Evolutionary conservation across 2,888 invertebrate genomes (phyloP), one percentile per base, ranked within the genome.

Genomic region (Scaptodrosophila latifasciaeformis): DNA sequence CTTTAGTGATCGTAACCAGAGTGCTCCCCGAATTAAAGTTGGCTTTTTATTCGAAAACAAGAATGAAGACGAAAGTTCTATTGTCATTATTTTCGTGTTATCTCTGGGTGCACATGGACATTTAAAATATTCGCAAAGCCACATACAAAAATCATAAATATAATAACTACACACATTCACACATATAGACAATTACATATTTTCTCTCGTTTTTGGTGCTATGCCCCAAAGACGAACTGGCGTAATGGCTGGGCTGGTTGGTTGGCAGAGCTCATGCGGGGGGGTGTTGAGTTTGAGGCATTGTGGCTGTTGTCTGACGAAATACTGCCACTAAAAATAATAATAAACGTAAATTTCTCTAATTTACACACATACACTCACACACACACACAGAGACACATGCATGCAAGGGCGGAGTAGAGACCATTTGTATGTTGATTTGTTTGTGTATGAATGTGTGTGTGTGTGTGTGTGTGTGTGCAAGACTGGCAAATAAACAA

Each of bases 261-360:
- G 24, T 5, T 17, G 18, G 9, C 35, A 13, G 35, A 3, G 13
- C 1, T 10, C 9, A 17, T 5, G 18, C 1, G 13, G 2, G 15
- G 17, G 9, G 35, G 15, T 13, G 35, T 12, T 35, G n/a, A 13
- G 37, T 17, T 13, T 17, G 37, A 17, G 37, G 37, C 37, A 37
- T 10, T 17, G 37, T 17, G 37, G 9, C 24, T 7, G 24, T 24
- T 24, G 37, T 59, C 49, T 79, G 79, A 71, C 62, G 76, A 71
- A 65, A 59, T 47, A 61, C 77, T 72, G 61, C 54, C 72, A 76
- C 77, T 72, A 76, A 72, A 72, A 76, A 72, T 79, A 79, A 77
- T 80, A 80, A 80, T 75, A 62, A 75, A 77, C 67, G 59, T 77
- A 75, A 80, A 80, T 80, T 77, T 60, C 65, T 65, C 50, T 66